phyloP scores from a whole-genome alignment of 1,140 invertebrate genomes.

The Drosophila sproati region DNA sequence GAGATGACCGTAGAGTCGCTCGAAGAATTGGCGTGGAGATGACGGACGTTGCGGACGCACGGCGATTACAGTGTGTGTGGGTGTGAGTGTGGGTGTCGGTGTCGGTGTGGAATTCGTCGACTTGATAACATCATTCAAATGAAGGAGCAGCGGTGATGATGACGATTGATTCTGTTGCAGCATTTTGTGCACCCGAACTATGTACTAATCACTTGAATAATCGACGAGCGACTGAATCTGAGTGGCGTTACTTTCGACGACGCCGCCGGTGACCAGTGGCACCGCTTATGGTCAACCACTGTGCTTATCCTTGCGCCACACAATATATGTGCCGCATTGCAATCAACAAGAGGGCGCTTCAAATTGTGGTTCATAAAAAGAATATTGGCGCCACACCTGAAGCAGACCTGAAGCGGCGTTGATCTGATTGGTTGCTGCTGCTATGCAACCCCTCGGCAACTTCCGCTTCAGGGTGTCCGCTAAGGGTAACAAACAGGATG shows the following conservation, averaged over 20 bases:
- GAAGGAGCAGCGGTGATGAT: slow-evolving; percentile 16
- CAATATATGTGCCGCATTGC: slow-evolving; percentile 54
- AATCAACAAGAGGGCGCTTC: slow-evolving; percentile 53
- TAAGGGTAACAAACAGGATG: slow-evolving; percentile 33
- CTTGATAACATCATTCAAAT: slow-evolving; percentile 22
- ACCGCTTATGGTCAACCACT: slow-evolving; percentile 54
- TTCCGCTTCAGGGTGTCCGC: slow-evolving; percentile 24
- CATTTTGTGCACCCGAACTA: slow-evolving; percentile 38
- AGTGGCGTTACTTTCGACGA: slow-evolving; percentile 59
- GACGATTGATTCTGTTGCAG: slow-evolving; percentile 45
- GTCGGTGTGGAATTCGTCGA: slow-evolving; percentile 26
- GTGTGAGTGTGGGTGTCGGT: slow-evolving; percentile 2
- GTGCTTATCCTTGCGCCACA: slow-evolving; percentile 46
- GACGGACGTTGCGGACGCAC: slow-evolving; percentile 82
- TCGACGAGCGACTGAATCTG: slow-evolving; percentile 63
- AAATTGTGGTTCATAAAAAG: slow-evolving; percentile 62
- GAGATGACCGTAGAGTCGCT: slow-evolving; percentile 86
- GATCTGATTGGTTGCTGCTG: slow-evolving; percentile 47
- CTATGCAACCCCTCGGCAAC: slow-evolving; percentile 23
- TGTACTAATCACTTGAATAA: slow-evolving; percentile 67
- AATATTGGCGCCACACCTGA: slow-evolving; percentile 47
- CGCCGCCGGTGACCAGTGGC: slow-evolving; percentile 21
- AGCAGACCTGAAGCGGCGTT: neutral
- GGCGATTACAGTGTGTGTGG: slow-evolving; percentile 8
- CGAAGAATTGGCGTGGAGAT: slow-evolving; percentile 86